Base-by-base conservation (phyloP, 1,140 invertebrate species). In the Babylonia areolata region DNA sequence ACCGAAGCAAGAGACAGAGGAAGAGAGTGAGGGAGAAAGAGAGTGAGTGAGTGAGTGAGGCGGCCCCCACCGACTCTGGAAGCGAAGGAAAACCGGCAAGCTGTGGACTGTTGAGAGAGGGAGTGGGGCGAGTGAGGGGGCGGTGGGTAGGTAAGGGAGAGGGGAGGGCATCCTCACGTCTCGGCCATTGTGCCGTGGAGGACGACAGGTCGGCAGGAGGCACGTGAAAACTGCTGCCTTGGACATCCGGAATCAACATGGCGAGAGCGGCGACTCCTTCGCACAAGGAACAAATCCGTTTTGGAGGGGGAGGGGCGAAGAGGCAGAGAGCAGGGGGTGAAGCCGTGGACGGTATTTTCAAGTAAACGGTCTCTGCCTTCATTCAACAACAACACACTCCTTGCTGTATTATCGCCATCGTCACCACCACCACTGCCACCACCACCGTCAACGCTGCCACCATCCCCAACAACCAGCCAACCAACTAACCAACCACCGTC, bases 151-250 rank as follows among this genome's bases (percentile, higher is more conserved):
- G 46, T 51, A 17, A 51, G 46, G 46, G 46, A 12, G 46, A 17
- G 46, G 46, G 46, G 46, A 12, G 9, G 46, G 9, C 17, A 51
- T 51, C 17, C 46, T 51, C 46, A 51, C 46, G 46, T 51, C 46
- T 51, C n/a, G n/a, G n/a, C n/a, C 91, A 90, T 15, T 6, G 31
- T 31, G 89, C 90, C 93, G 90, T 85, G 94, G 91, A 93, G 90
- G 91, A 85, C 91, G 91, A 88, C 92, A 86, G 90, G 91, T n/a
- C 33, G 12, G 42, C 40, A 54, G 46, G 78, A 15, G 71, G 83
- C 42, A 88, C 87, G 81, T 88, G 87, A 28, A 71, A 86, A n/a
- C n/a, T n/a, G n/a, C 42, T 40, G 71, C 64, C 46, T 54, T 46
- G 69, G 35, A 77, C 54, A 64, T 54, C 37, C 85, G 39, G 85